These are phyloP conservation scores for Gadopsis bispinosus DNA, from an alignment of 2,797 vertebrate species.

Conservation along the genomic window DNA sequence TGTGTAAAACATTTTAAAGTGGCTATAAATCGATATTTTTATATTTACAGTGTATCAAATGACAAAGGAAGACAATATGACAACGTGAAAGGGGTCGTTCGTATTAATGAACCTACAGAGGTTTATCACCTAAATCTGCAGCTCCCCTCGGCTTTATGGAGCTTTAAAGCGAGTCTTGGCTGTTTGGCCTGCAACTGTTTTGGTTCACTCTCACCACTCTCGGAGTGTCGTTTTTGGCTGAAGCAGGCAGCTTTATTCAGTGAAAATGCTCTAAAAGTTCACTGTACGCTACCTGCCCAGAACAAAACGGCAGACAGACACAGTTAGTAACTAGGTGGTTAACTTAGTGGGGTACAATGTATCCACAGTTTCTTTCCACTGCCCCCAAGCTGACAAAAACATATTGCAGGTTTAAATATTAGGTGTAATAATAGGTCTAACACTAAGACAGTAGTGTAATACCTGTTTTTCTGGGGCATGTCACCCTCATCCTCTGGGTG, in stretches of 20 bases:
- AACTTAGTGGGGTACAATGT: not conserved
- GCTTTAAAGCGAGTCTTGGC: not conserved
- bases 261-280: not conserved
- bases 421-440: not conserved
- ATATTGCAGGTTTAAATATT: not conserved
- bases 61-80: not conserved
- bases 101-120: not conserved
- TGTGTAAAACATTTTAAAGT: not conserved
- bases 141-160: not conserved
- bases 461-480: slow-evolving; percentile 94
- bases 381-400: not conserved
- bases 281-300: not conserved
- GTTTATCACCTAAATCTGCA: not conserved
- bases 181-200: not conserved
- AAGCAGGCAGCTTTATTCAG: not conserved
- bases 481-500: slow-evolving; percentile 96
- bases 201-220: not conserved
- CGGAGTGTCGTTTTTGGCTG: not conserved
- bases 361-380: no score
- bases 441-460: slow-evolving; percentile 36
- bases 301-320: not conserved
- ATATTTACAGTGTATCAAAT: not conserved
- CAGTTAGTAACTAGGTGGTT: not conserved
- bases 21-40: not conserved
- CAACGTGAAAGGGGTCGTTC: not conserved